These are phyloP conservation scores for Colostygia pectinataria DNA, from an alignment of 2,888 invertebrate species.

Conservation along the genomic window DNA sequence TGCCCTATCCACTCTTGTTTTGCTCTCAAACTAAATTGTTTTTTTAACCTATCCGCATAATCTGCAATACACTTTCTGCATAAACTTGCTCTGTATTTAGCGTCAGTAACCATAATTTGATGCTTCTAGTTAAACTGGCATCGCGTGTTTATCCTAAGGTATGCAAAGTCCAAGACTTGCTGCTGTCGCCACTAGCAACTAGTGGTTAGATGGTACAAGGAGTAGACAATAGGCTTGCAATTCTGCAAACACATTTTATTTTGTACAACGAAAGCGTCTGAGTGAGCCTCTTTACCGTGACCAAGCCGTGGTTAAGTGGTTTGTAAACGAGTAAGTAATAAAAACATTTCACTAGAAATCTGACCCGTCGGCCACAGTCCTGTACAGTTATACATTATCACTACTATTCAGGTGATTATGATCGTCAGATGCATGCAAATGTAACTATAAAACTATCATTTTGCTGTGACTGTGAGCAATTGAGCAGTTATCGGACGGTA, in stretches of 20 bases:
- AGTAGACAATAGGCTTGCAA: conserved; percentile 14
- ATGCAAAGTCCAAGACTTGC: conserved; percentile 43
- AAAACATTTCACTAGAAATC: background rate
- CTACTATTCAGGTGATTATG: too few relatives aligned
- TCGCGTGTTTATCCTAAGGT: conserved; percentile 42
- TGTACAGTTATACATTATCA: too few relatives aligned
- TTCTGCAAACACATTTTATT: conserved; percentile 3
- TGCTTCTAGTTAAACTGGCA: conserved; percentile 20
- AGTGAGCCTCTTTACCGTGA: too few relatives aligned
- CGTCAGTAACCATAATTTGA: conserved; percentile 22
- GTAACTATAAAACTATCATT: too few relatives aligned
- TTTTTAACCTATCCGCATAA: background rate
- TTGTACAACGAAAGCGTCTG: background rate
- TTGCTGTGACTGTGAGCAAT: too few relatives aligned
- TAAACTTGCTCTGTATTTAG: conserved; percentile 22
- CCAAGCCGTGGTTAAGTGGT: background rate
- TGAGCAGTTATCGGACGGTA: too few relatives aligned
- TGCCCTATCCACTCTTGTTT: too few relatives aligned
- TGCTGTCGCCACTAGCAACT: conserved; percentile 28
- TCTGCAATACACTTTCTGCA: background rate
- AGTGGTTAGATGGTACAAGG: conserved; percentile 22
- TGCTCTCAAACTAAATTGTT: background rate
- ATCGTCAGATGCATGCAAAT: too few relatives aligned
- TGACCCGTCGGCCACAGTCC: too few relatives aligned
- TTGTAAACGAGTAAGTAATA: background rate